phyloP scores from a whole-genome alignment of 2,113 vertebrate genomes.

The Spea bombifrons region DNA sequence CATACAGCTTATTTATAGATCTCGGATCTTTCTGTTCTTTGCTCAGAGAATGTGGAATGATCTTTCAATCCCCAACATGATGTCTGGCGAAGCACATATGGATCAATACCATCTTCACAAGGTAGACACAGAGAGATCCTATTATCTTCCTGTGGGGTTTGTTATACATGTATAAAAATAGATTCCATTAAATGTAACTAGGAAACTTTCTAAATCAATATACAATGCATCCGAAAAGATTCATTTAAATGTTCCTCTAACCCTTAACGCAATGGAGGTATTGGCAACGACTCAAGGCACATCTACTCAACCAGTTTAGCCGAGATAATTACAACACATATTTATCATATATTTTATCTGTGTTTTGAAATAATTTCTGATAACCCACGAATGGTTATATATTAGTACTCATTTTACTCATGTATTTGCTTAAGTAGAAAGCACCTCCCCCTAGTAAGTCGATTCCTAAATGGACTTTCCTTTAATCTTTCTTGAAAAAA shows the following conservation, averaged over 20 bases:
- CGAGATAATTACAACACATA: not conserved
- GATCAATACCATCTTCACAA: constrained; percentile 47
- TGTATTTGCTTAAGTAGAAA: too few species aligned
- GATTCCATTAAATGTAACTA: constrained; percentile 42
- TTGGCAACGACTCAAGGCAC: not conserved
- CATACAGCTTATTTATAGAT: constrained; percentile 30
- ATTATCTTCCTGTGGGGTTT: constrained; percentile 47
- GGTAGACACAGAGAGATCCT: constrained; percentile 41
- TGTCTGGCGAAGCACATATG: constrained; percentile 26
- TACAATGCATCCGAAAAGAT: constrained; percentile 25
- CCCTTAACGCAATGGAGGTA: constrained; percentile 10
- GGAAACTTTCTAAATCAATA: constrained; percentile 44
- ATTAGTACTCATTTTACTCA: too few species aligned
- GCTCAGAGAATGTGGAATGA: constrained; percentile 38
- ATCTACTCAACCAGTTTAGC: not conserved
- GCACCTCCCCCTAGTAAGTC: too few species aligned
- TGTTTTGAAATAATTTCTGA: too few species aligned
- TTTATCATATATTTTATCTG: too few species aligned
- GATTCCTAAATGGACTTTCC: too few species aligned
- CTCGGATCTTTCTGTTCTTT: constrained; percentile 37
- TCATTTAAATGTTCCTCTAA: constrained; percentile 13
- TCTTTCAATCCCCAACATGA: constrained; percentile 39
- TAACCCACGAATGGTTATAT: too few species aligned
- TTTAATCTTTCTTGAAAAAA: too few species aligned
- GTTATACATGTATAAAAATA: constrained; percentile 45